phyloP scores from a whole-genome alignment of 2,888 invertebrate species.

The Entomobrya multifasciata region DNA sequence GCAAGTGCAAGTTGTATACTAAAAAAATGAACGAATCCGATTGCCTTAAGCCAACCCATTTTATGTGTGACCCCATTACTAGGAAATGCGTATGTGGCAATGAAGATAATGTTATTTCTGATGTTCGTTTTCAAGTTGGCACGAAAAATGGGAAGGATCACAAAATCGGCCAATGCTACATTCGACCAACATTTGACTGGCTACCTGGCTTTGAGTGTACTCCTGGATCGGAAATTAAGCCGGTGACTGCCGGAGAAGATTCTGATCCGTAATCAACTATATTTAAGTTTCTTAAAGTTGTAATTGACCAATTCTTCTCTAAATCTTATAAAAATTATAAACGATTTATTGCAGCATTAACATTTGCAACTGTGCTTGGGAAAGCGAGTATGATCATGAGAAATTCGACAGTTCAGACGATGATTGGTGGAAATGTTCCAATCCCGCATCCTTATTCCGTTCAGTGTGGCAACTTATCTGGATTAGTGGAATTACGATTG shows the following conservation, averaged over 20 bases:
- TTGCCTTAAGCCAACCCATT: slow-evolving; percentile 46
- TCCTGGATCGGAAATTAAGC: slow-evolving; percentile 17
- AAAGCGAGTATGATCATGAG: background rate
- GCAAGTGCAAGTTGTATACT: slow-evolving; percentile 9
- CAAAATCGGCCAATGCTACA: background rate
- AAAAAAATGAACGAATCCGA: background rate
- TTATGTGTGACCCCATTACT: slow-evolving; percentile 8
- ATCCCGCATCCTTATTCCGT: background rate
- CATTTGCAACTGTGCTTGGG: slow-evolving; percentile 1
- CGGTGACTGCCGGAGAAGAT: background rate
- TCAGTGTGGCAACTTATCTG: background rate
- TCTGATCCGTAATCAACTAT: background rate
- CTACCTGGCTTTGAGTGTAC: slow-evolving; percentile 33
- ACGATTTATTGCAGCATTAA: too few relatives aligned
- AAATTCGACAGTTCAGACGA: slow-evolving; percentile 17
- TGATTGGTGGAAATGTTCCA: slow-evolving; percentile 45
- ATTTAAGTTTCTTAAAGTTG: too few relatives aligned
- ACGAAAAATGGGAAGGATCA: background rate
- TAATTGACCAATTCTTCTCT: too few relatives aligned
- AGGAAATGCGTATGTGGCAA: slow-evolving; percentile 1
- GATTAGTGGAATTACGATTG: background rate
- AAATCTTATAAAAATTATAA: too few relatives aligned
- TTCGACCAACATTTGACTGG: slow-evolving; percentile 35
- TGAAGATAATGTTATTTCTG: background rate
- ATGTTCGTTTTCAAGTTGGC: slow-evolving; percentile 39